Base-by-base conservation (phyloP, 2,888 invertebrate genomes). In the Monopis laevigella region DNA sequence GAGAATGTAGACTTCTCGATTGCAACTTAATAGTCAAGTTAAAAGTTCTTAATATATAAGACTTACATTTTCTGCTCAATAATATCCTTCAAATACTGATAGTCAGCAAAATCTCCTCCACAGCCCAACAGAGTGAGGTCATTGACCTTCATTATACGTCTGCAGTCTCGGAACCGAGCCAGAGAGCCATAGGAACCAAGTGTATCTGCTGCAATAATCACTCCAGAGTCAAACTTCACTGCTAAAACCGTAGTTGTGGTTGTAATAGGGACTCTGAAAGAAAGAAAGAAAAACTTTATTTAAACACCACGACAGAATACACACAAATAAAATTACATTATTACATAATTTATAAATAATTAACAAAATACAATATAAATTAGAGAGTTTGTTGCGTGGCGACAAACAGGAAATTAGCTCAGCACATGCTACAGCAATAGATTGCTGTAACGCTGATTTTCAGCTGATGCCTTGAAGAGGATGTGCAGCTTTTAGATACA, bases 51-150 rank as follows among this genome's bases (percentile, higher is more conserved):
- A 7, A 24, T 24, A 24, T 24, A 11, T 5, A 29, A 40, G 36
- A 81, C 86, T 84, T 71, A 92, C 91, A 91, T 88, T 83, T 93
- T 92, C 65, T 92, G 91, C 54, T 94, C 88, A 57, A 97, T 88
- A 45, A 92, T 84, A 51, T 89, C 89, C 58, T 88, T 88, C 43
- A 97, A 81, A 64, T 90, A 96, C 69, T 99, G 98, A 64, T 88
- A 99, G 69, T 99, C 99, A 6, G 96, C 98, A 60, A 94, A 97
- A 72, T 99, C 99, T 2, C 98, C 99, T 42, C 93, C 89, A 41
- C 91, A 92, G 0, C 96, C 98, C 8, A 98, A 73, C 39, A 98
- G 82, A 17, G 93, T 94, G 48, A 90, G 86, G 40, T 94, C 87
- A 58, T 98, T 99, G 24, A 99, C 90, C 73, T 90, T 90, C 58